A percentile compares a stretch with the other conserved stretches of the same genome.
These are phyloP conservation scores for Tapera naevia DNA, from an alignment of 2,797 vertebrate genomes.

Conservation along the genomic window DNA sequence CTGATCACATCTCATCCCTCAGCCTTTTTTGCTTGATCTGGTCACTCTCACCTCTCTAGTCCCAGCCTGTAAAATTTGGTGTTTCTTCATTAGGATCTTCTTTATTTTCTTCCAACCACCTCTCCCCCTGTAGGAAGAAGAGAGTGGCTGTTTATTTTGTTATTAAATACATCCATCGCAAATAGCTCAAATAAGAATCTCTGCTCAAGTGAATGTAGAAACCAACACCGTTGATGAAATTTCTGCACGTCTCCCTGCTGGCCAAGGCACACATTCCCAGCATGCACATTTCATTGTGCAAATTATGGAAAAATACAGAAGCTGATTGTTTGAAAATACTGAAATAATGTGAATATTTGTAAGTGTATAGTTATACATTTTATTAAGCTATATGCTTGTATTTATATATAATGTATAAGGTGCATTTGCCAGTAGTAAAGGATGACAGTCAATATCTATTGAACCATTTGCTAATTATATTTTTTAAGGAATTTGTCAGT, in stretches of 20 bases:
- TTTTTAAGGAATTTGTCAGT: background rate
- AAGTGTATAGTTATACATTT: background rate
- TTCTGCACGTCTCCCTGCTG: background rate
- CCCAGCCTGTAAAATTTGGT: background rate
- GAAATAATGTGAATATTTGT: background rate
- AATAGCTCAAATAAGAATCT: background rate
- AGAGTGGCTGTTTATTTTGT: background rate
- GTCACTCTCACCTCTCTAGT: background rate
- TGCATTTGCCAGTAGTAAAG: background rate
- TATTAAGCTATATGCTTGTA: background rate
- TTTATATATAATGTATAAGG: background rate
- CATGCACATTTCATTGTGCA: fast-evolving
- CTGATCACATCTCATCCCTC: background rate
- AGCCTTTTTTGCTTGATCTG: background rate
- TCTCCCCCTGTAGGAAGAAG: background rate
- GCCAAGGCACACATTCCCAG: background rate
- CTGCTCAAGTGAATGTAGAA: background rate
- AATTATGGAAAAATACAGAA: background rate
- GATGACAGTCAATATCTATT: background rate
- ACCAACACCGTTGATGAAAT: background rate
- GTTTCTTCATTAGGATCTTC: background rate
- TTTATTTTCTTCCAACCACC: background rate
- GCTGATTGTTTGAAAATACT: background rate
- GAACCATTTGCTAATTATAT: background rate
- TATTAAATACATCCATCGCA: background rate